Evolutionary conservation across 2,113 vertebrate species (phyloP), one percentile per base, ranked within the genome.

Genomic region (Urocitellus parryii): DNA sequence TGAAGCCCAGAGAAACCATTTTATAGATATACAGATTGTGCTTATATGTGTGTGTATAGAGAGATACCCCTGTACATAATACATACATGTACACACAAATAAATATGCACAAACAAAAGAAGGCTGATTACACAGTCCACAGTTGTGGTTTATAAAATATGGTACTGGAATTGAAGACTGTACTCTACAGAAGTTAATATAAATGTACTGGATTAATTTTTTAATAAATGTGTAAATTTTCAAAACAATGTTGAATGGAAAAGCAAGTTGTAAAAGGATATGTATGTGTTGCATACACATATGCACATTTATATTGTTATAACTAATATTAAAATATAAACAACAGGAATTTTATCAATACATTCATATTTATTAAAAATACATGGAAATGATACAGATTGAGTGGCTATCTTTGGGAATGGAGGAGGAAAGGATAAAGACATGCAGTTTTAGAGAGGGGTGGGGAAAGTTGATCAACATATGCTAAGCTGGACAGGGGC

Each of bases 231-330:
- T 61, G 39, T 82, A 93, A 53, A 89, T 84, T 97, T 53, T 67
- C 24, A 77, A 92, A 78, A 89, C n/a, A 88, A 34, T 53, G 32
- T 70, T 80, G 48, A 82, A 13, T 95, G 68, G 92, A 91, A 97
- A 91, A 90, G 1, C 48, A 97, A 96, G 63, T 79, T 92, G 34
- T 85, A 86, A 95, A 94, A 88, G 17, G 34, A 61, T 45, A 73
- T 58, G 13, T 93, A 22, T 70, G 4, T 78, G 56, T 58, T 72
- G n/a, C 2, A 76, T 24, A 89, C n/a, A 65, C 3, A 72, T 73
- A 39, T 2, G 18, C 45, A 85, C 53, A 88, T n/a, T 67, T 24
- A 86, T 34, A 61, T 17, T 72, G n/a, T 65, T 82, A 8, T 17
- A 79, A 92, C 72, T 92, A 63, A 34, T 79, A 39, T 48, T 78